These are phyloP conservation scores for Alviniconcha strummeri DNA, from an alignment of 2,888 invertebrate genomes.

Conservation along the genomic window DNA sequence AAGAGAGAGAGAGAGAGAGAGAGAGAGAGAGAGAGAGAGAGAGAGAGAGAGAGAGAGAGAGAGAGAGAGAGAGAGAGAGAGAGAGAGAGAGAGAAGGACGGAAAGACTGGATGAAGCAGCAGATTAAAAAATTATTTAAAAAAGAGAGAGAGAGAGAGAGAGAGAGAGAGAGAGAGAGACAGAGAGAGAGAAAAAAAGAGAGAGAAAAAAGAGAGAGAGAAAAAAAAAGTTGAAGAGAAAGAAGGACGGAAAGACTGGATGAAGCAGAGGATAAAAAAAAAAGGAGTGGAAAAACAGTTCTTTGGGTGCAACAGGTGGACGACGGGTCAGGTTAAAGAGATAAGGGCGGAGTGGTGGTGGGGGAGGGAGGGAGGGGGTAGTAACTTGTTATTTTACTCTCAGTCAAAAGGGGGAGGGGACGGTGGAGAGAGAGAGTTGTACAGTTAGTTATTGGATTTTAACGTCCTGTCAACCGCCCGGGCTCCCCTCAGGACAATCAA, in stretches of 20 bases:
- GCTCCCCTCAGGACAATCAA: no score
- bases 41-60: background rate
- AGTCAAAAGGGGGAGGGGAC: no score
- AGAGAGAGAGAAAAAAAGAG: background rate
- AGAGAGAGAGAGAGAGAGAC: slow-evolving; percentile 12
- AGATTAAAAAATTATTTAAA: no score
- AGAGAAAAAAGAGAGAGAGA: background rate
- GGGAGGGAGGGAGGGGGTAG: no score
- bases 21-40: slow-evolving; percentile 1
- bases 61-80: background rate
- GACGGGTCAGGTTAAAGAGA: background rate
- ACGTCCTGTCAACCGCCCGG: no score
- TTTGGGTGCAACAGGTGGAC: no score
- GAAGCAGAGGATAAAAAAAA: no score
- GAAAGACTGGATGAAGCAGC: background rate
- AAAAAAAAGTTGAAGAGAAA: background rate
- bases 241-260: background rate
- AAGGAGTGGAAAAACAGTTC: no score
- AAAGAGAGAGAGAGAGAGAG: slow-evolving; percentile 17
- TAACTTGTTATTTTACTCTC: no score
- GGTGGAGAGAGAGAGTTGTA: no score
- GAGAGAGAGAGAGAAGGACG: background rate
- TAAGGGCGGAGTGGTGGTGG: no score
- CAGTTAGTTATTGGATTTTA: no score
- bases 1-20: background rate